Conservation (phyloP, 2,113 vertebrate species). For the Scophthalmus maximus region DNA sequence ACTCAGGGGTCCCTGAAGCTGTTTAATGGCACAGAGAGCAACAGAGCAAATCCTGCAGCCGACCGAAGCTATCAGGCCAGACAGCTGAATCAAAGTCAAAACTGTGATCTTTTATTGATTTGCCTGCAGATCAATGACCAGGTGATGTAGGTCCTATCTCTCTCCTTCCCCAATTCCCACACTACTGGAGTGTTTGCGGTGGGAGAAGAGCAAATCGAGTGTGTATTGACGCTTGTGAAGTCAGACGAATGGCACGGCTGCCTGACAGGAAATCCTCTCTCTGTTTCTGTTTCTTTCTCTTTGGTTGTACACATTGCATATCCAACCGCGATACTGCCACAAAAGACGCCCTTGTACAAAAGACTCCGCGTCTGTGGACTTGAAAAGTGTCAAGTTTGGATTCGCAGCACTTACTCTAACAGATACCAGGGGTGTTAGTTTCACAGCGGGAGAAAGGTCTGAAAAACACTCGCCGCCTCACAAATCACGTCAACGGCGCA, state of each 20-base stretch:
- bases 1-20: not conserved
- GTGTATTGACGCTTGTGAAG: not conserved
- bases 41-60: not conserved
- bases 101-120: constrained; percentile 38
- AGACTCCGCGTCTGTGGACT: not conserved
- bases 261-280: not conserved
- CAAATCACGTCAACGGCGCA: constrained; percentile 8
- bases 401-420: not conserved
- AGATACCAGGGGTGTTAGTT: not conserved
- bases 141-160: not conserved
- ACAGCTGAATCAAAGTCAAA: constrained; percentile 12
- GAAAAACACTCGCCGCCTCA: constrained; percentile 18
- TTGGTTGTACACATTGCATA: not conserved
- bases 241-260: not conserved
- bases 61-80: not conserved
- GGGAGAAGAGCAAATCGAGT: not conserved
- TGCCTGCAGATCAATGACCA: constrained; percentile 3
- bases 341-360: not conserved
- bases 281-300: not conserved
- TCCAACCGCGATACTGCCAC: not conserved
- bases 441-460: constrained; percentile 12
- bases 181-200: not conserved
- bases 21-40: not conserved
- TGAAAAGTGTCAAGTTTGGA: not conserved
- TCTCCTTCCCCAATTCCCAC: constrained; percentile 6